Evolutionary conservation across 2,888 invertebrate genomes (phyloP).

Genomic region (Cyclophora albipunctata): DNA sequence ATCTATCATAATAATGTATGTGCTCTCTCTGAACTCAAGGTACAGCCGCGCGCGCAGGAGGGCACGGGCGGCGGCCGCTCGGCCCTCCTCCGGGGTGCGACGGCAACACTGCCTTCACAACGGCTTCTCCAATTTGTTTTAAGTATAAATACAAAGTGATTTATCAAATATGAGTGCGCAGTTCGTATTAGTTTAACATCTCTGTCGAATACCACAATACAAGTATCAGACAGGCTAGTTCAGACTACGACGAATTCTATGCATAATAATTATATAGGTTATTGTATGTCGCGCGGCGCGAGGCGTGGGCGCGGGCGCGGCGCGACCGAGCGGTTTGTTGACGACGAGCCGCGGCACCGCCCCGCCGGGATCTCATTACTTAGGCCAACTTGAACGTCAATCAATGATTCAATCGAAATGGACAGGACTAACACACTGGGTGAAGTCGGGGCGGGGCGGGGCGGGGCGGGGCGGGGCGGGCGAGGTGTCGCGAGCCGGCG

Average conservation of each 20-base stretch:
- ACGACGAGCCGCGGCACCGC: no score
- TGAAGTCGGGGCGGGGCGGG: no score
- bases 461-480: no score
- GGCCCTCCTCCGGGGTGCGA: background rate
- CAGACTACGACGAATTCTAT: constrained; percentile 1
- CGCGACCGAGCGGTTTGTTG: no score
- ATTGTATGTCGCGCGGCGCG: no score
- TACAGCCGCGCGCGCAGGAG: background rate
- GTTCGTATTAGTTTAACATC: constrained; percentile 19
- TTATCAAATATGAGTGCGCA: constrained; percentile 24
- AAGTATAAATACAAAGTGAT: constrained; percentile 7
- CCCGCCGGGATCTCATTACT: no score
- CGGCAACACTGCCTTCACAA: background rate
- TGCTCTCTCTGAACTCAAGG: constrained; percentile 50
- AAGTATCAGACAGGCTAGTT: constrained; percentile 25
- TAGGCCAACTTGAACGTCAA: no score
- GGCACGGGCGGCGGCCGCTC: background rate
- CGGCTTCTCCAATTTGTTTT: background rate
- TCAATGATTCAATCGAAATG: no score
- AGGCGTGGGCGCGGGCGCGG: constrained; percentile 1
- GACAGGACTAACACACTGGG: no score
- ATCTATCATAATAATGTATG: constrained; percentile 54
- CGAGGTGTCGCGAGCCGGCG: no score
- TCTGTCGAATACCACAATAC: constrained; percentile 21
- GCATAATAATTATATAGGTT: constrained; percentile 1